Percentiles rank a stretch among this genome's conserved stretches.
Evolutionary conservation across 2,797 vertebrate genomes (phyloP).

Genomic region (Eurystomus glaucurus): DNA sequence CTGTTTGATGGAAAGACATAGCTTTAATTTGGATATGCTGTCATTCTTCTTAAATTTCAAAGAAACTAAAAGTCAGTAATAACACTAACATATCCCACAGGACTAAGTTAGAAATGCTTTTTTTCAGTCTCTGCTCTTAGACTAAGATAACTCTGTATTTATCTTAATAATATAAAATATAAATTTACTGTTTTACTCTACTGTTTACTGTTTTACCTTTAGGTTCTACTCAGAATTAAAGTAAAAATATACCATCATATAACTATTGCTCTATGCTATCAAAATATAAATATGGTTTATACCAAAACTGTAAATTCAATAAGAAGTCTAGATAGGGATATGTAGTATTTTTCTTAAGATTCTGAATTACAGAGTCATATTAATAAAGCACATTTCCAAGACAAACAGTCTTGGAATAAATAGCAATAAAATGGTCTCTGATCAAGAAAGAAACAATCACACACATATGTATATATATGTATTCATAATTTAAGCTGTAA

Average conservation of each 20-base stretch:
- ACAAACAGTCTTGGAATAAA: background rate
- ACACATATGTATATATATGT: fast-evolving
- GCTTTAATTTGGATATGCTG: background rate
- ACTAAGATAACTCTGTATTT: background rate
- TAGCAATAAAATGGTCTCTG: background rate
- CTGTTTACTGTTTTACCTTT: background rate
- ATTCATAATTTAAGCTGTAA: background rate
- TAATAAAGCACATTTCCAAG: background rate
- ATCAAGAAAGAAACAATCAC: background rate
- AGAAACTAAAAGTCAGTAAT: background rate
- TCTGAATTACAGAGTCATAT: background rate
- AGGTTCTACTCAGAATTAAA: background rate
- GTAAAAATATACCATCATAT: background rate
- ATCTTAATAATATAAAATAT: background rate
- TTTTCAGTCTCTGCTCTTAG: background rate
- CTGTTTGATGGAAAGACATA: background rate
- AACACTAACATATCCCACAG: background rate
- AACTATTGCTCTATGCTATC: background rate
- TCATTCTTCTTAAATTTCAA: background rate
- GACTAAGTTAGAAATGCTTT: background rate
- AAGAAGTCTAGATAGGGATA: background rate
- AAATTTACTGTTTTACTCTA: background rate
- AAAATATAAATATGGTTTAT: background rate
- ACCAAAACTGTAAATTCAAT: background rate
- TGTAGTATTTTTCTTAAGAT: background rate